Percentiles rank a stretch among this genome's conserved stretches.
Evolutionary conservation across 1,140 invertebrate genomes (phyloP).

Genomic region (Trissolcus basalis): DNA sequence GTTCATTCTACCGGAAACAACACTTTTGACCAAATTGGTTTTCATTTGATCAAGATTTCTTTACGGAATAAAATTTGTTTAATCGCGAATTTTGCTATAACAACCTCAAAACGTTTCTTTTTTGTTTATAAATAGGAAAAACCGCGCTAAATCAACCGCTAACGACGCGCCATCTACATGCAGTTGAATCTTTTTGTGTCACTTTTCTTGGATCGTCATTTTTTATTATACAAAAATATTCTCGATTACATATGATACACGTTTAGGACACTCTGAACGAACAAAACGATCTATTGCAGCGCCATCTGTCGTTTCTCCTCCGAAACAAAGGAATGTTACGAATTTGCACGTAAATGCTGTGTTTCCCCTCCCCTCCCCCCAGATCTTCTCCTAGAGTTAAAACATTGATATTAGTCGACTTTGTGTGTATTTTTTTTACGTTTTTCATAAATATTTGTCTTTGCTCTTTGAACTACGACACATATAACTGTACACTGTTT

Average conservation of each 20-base stretch:
- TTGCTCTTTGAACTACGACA: conserved; percentile 41
- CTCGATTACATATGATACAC: conserved; percentile 62
- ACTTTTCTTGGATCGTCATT: conserved; percentile 22
- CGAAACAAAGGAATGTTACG: conserved; percentile 61
- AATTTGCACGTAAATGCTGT: conserved; percentile 47
- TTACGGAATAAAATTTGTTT: too few relatives aligned
- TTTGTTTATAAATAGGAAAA: not conserved
- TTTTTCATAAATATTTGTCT: conserved; percentile 50
- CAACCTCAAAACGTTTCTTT: too few relatives aligned
- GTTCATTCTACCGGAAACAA: too few relatives aligned
- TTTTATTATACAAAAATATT: conserved; percentile 63
- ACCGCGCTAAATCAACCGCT: too few relatives aligned
- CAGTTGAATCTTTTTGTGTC: not conserved
- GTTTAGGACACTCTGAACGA: conserved; percentile 59
- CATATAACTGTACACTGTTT: conserved; percentile 51
- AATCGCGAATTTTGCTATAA: too few relatives aligned
- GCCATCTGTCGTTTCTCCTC: conserved; percentile 11
- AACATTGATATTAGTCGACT: conserved; percentile 35
- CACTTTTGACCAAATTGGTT: too few relatives aligned
- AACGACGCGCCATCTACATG: not conserved
- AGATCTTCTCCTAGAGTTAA: conserved; percentile 20
- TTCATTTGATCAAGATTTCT: too few relatives aligned
- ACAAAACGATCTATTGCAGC: conserved; percentile 63
- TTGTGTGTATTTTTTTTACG: too few relatives aligned
- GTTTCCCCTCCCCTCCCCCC: not conserved